Percentiles rank a stretch among this genome's conserved stretches.
phyloP scores from a whole-genome alignment of 2,888 invertebrate genomes.

The Caenorhabditis panamensis region DNA sequence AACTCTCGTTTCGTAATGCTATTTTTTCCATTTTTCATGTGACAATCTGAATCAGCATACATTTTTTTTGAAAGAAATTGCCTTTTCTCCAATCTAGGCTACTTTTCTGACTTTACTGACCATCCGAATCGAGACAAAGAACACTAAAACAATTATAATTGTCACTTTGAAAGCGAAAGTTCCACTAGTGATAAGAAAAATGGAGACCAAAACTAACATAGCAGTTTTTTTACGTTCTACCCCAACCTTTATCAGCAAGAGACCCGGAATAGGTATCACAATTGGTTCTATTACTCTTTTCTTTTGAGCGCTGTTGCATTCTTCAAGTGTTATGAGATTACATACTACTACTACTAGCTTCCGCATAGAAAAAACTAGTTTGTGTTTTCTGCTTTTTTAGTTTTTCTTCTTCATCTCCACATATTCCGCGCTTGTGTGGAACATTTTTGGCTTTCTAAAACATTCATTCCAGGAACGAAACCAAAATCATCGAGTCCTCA shows the following conservation, averaged over 20 bases:
- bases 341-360: background rate
- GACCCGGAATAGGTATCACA: too few species aligned
- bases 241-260: background rate
- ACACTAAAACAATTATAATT: too few species aligned
- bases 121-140: too few species aligned
- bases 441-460: too few species aligned
- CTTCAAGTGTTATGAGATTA: background rate
- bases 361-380: background rate
- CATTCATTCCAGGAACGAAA: slow-evolving; percentile 54
- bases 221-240: too few species aligned
- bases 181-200: too few species aligned
- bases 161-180: background rate
- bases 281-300: background rate
- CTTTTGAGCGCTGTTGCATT: background rate
- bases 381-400: background rate
- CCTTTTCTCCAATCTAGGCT: too few species aligned
- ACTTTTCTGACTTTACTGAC: too few species aligned
- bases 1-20: background rate
- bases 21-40: background rate
- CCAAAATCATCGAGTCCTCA: slow-evolving; percentile 41
- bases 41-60: background rate
- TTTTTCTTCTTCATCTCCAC: background rate
- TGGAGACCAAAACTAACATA: too few species aligned
- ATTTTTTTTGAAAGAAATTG: background rate
- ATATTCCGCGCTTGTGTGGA: too few species aligned